phyloP scores from a whole-genome alignment of 2,797 vertebrate genomes.

The Liasis olivaceus region DNA sequence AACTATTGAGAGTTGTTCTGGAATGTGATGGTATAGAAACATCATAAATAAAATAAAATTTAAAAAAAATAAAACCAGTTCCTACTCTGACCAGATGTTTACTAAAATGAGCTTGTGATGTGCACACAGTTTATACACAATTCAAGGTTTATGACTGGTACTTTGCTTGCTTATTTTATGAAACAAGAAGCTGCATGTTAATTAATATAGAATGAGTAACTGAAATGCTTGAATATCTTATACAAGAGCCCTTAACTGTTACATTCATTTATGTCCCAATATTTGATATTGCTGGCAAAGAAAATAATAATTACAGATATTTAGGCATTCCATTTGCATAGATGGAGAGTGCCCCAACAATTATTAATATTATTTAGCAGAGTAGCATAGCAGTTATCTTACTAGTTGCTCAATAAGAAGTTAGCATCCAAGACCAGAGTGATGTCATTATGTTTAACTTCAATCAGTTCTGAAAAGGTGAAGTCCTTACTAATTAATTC shows the following conservation, averaged over 20 bases:
- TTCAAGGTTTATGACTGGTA: neutral
- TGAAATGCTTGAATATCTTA: neutral
- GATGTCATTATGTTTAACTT: neutral
- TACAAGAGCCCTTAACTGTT: neutral
- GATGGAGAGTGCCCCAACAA: neutral
- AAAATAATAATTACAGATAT: constrained; percentile 32
- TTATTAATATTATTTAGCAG: constrained; percentile 28
- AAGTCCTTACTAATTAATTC: neutral
- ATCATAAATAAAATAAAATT: too few species aligned
- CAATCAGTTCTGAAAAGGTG: neutral
- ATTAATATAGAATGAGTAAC: neutral
- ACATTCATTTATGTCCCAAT: too few species aligned
- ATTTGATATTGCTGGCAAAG: neutral
- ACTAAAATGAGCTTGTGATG: neutral
- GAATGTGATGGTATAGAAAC: too few species aligned
- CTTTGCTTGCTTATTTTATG: constrained; percentile 4
- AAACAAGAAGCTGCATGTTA: constrained; percentile 19
- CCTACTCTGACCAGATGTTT: neutral
- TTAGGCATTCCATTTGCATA: constrained; percentile 39
- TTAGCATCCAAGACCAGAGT: neutral
- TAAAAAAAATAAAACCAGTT: too few species aligned
- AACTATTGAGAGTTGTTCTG: too few species aligned
- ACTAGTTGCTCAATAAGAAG: constrained; percentile 13
- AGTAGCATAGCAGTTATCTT: constrained; percentile 32
- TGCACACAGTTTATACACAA: too few species aligned